Conservation (phyloP, 2,888 invertebrate genomes). For the Sycophila texana region DNA sequence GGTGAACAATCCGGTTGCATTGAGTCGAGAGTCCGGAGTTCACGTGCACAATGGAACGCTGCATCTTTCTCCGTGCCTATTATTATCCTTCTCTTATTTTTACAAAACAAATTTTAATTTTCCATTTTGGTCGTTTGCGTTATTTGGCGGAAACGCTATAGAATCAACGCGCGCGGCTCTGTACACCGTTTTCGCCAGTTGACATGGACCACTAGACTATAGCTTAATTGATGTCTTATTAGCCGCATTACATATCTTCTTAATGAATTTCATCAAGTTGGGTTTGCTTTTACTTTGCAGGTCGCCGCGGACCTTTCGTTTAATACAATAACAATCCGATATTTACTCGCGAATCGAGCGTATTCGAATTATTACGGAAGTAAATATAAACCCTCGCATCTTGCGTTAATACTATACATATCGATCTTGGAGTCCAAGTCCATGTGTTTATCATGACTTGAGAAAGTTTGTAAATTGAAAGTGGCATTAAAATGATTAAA, state of each 20-base stretch:
- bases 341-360: neutral
- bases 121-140: neutral
- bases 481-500: too few species aligned
- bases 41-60: neutral
- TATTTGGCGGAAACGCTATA: constrained; percentile 1
- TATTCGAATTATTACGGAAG: neutral
- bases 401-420: constrained; percentile 4
- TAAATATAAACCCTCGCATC: constrained; percentile 29
- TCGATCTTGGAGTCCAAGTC: neutral
- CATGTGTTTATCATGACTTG: neutral
- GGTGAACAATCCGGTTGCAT: constrained; percentile 12
- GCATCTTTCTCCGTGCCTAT: neutral
- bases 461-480: too few species aligned
- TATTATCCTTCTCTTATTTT: neutral
- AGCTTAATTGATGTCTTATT: constrained; percentile 2
- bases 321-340: neutral
- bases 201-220: neutral
- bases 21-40: constrained; percentile 36
- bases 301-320: neutral
- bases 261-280: neutral
- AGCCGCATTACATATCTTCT: neutral
- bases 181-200: neutral
- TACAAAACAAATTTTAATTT: constrained; percentile 20
- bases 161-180: neutral
- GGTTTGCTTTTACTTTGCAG: neutral